A percentile compares a stretch with the other conserved stretches of the same genome.
These are phyloP conservation scores for Phyllopteryx taeniolatus DNA, from an alignment of 2,113 vertebrate species.

Conservation along the genomic window DNA sequence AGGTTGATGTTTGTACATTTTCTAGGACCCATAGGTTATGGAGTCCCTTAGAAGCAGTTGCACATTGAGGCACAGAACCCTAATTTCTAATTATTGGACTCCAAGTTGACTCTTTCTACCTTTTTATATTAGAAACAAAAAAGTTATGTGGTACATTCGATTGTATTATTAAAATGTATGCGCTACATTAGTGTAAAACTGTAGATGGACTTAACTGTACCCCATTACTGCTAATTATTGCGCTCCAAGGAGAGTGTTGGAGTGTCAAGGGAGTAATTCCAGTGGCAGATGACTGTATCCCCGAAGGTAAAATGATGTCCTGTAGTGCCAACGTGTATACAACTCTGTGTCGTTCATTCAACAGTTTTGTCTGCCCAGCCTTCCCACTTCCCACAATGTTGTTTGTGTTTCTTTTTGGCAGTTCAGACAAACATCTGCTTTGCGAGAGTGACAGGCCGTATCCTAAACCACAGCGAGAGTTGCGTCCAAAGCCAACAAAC, in stretches of 20 bases:
- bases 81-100: not conserved
- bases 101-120: not conserved
- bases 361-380: constrained; percentile 27
- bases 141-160: too few species aligned
- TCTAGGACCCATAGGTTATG: not conserved
- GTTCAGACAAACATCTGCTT: constrained; percentile 99
- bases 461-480: constrained; percentile 89
- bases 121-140: not conserved
- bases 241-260: not conserved
- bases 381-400: constrained; percentile 88
- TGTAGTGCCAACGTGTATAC: constrained; percentile 4
- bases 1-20: not conserved
- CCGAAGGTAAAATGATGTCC: not conserved
- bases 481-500: constrained; percentile 97
- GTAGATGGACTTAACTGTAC: not conserved
- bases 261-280: not conserved
- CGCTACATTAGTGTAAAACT: too few species aligned
- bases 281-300: not conserved
- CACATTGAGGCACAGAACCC: not conserved
- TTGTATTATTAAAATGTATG: too few species aligned
- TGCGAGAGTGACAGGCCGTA: constrained; percentile 91
- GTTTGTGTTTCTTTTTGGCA: constrained; percentile 98
- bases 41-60: too few species aligned
- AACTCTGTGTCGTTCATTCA: constrained; percentile 21
- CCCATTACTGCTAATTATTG: not conserved